phyloP scores from a whole-genome alignment of 2,888 invertebrate species.

The Latheticus oryzae region DNA sequence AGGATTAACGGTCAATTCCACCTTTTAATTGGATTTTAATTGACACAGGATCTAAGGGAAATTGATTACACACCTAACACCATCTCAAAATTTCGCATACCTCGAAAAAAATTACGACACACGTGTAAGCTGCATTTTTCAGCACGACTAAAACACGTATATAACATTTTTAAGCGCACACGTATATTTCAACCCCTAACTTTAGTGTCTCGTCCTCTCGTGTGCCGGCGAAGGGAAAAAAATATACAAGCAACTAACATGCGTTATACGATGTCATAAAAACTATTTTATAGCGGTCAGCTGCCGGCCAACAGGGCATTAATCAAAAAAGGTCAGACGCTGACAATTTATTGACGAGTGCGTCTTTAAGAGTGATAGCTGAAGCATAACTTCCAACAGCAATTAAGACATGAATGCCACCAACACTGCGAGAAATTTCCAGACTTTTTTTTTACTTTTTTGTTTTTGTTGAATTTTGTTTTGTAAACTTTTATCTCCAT shows the following conservation, averaged over 20 bases:
- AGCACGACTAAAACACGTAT: constrained; percentile 39
- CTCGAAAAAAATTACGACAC: constrained; percentile 11
- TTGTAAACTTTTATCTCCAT: too few species aligned
- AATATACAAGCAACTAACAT: constrained; percentile 53
- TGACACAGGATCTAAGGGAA: constrained; percentile 51
- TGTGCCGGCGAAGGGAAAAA: constrained; percentile 37
- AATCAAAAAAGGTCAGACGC: constrained; percentile 57
- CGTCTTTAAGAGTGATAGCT: too few species aligned
- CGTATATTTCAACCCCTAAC: constrained; percentile 40
- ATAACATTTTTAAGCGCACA: constrained; percentile 40
- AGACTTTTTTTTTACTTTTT: too few species aligned
- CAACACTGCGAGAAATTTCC: too few species aligned
- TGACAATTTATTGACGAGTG: constrained; percentile 47
- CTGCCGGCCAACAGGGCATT: constrained; percentile 61
- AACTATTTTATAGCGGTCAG: constrained; percentile 61
- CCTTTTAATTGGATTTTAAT: constrained; percentile 61
- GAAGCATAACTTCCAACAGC: too few species aligned
- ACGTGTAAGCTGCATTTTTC: constrained; percentile 33
- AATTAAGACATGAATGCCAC: too few species aligned
- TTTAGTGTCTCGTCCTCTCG: constrained; percentile 35
- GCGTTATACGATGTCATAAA: constrained; percentile 57
- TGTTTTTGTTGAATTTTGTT: not conserved
- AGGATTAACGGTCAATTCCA: constrained; percentile 58
- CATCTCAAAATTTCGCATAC: constrained; percentile 13
- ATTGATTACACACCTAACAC: constrained; percentile 33